These are phyloP conservation scores for Oeneis ivallda DNA, from an alignment of 2,888 invertebrate species.

Conservation along the genomic window DNA sequence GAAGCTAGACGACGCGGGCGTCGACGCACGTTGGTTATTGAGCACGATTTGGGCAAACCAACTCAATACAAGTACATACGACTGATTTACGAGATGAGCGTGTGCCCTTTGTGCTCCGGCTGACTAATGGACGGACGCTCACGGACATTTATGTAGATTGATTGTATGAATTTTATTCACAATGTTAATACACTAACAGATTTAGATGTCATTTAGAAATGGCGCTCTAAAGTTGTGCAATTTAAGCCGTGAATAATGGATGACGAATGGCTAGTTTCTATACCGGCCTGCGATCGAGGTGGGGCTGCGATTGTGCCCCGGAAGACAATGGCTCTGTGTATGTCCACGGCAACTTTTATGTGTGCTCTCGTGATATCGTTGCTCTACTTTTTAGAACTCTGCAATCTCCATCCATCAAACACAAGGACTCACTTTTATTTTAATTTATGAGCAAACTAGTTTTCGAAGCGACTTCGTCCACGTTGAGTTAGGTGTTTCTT, in stretches of 20 bases:
- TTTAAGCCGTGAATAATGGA: conserved; percentile 81
- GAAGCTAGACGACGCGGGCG: conserved; percentile 46
- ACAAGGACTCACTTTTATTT: no score
- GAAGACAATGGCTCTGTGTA: conserved; percentile 22
- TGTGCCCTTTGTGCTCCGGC: conserved; percentile 80
- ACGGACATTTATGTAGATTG: conserved; percentile 82
- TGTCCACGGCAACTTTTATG: conserved; percentile 9
- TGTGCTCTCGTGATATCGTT: conserved; percentile 11
- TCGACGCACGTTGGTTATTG: conserved; percentile 65
- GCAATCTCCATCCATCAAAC: neutral
- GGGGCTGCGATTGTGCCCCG: conserved; percentile 61
- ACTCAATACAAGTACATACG: conserved; percentile 76
- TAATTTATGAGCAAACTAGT: no score
- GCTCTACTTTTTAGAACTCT: conserved; percentile 12
- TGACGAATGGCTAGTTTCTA: conserved; percentile 77
- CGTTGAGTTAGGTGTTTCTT: no score
- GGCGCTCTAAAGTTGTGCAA: conserved; percentile 82
- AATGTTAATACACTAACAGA: conserved; percentile 82
- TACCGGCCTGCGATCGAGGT: conserved; percentile 66
- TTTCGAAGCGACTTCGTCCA: no score
- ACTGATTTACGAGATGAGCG: conserved; percentile 81
- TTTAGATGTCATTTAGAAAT: conserved; percentile 82
- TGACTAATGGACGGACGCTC: conserved; percentile 82
- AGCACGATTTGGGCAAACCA: conserved; percentile 76
- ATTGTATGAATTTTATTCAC: conserved; percentile 82